A percentile compares a stretch with the other conserved stretches of the same genome.
phyloP scores from a whole-genome alignment of 1,140 invertebrate genomes.

The Chironomus striatipennis region DNA sequence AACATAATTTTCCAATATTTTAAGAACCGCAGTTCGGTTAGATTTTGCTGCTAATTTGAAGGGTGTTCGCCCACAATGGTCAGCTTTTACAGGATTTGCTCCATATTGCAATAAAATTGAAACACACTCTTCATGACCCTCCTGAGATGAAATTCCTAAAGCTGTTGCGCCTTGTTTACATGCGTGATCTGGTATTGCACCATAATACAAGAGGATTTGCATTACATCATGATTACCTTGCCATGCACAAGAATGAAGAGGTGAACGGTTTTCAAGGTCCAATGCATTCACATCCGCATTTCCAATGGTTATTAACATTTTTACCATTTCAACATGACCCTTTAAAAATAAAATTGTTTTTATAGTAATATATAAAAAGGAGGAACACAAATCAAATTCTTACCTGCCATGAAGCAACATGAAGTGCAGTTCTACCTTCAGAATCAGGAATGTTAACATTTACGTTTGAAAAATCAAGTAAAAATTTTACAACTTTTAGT shows the following conservation, averaged over 20 bases:
- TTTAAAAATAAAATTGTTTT: neutral
- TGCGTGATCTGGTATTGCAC: constrained; percentile 76
- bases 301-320: constrained; percentile 64
- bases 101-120: constrained; percentile 75
- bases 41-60: constrained; percentile 49
- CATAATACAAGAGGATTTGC: constrained; percentile 64
- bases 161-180: constrained; percentile 93
- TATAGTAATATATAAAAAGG: neutral
- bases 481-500: constrained; percentile 70
- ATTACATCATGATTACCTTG: constrained; percentile 83
- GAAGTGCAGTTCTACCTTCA: constrained; percentile 84
- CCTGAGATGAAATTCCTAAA: constrained; percentile 72
- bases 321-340: constrained; percentile 68
- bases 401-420: constrained; percentile 91
- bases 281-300: constrained; percentile 77
- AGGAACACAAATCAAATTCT: constrained; percentile 43
- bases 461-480: constrained; percentile 68
- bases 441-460: constrained; percentile 80
- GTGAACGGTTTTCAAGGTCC: constrained; percentile 81
- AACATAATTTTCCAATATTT: constrained; percentile 39
- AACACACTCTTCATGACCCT: constrained; percentile 89
- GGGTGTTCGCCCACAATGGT: constrained; percentile 70
- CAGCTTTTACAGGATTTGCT: constrained; percentile 85
- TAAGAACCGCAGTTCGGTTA: constrained; percentile 40
- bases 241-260: constrained; percentile 91